Percentiles rank a stretch among this genome's conserved stretches.
These are phyloP conservation scores for Cerastis rubricosa DNA, from an alignment of 2,888 invertebrate genomes.

Conservation along the genomic window DNA sequence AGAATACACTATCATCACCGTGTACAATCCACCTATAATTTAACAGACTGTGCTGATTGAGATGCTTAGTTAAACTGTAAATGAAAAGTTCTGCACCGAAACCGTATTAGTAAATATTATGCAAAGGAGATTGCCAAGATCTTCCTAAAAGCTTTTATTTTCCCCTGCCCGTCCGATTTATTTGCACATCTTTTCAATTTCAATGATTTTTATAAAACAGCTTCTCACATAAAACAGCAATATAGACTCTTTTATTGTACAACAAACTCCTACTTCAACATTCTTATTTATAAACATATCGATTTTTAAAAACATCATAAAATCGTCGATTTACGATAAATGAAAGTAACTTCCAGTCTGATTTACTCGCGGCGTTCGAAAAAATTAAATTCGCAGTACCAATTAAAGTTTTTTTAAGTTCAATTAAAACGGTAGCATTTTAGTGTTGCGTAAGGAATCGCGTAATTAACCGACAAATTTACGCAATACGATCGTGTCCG, in stretches of 20 bases:
- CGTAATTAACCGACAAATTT: conserved; percentile 84
- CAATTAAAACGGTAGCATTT: conserved; percentile 85
- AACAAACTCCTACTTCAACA: conserved; percentile 42
- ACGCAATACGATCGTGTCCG: conserved; percentile 83
- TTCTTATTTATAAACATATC: conserved; percentile 55
- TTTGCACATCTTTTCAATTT: conserved; percentile 29
- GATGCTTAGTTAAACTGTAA: neutral
- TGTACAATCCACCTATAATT: neutral
- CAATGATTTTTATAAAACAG: conserved; percentile 26
- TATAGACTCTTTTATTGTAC: conserved; percentile 34
- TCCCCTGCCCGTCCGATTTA: neutral
- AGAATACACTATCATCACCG: neutral
- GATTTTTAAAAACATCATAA: conserved; percentile 73
- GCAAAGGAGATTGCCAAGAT: conserved; percentile 1
- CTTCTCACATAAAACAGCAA: conserved; percentile 23
- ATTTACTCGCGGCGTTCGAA: conserved; percentile 74
- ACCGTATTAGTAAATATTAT: neutral
- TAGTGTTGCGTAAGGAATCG: conserved; percentile 77
- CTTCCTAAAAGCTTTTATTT: conserved; percentile 14
- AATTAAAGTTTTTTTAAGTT: conserved; percentile 79
- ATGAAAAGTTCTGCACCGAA: conserved; percentile 1
- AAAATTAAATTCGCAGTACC: conserved; percentile 69
- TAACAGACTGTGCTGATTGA: neutral
- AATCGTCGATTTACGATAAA: conserved; percentile 78
- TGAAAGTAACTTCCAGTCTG: conserved; percentile 74